Conservation (phyloP, 2,797 vertebrate genomes). For the Gastrophryne carolinensis region DNA sequence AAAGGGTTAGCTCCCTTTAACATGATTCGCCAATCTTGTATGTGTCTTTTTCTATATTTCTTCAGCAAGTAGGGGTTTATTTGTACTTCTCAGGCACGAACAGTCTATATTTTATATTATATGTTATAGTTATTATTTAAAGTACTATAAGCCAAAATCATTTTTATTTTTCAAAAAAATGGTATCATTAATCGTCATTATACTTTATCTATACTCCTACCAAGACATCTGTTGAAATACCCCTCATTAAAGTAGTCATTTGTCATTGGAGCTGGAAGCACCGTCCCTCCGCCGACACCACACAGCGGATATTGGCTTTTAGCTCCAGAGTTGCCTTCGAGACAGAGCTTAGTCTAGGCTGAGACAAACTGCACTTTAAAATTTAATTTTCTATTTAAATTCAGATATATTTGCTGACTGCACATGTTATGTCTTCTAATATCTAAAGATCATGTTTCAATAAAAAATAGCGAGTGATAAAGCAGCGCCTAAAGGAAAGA, state of each 20-base stretch:
- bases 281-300: neutral
- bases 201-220: neutral
- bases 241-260: constrained; percentile 10
- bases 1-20: too few species aligned
- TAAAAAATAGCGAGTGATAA: neutral
- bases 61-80: too few species aligned
- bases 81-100: too few species aligned
- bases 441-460: neutral
- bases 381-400: constrained; percentile 9
- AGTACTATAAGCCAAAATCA: neutral
- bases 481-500: neutral
- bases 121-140: too few species aligned
- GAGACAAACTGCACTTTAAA: neutral
- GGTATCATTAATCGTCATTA: constrained; percentile 29
- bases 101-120: too few species aligned
- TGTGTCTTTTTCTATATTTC: too few species aligned
- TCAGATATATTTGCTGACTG: neutral
- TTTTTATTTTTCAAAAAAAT: constrained; percentile 34
- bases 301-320: neutral
- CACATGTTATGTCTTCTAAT: neutral
- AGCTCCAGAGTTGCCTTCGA: neutral
- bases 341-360: neutral
- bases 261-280: neutral
- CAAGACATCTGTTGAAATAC: constrained; percentile 30
- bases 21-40: too few species aligned